Evolutionary conservation across 1,140 invertebrate genomes (phyloP).

Genomic region (Meloidogyne hapla): DNA sequence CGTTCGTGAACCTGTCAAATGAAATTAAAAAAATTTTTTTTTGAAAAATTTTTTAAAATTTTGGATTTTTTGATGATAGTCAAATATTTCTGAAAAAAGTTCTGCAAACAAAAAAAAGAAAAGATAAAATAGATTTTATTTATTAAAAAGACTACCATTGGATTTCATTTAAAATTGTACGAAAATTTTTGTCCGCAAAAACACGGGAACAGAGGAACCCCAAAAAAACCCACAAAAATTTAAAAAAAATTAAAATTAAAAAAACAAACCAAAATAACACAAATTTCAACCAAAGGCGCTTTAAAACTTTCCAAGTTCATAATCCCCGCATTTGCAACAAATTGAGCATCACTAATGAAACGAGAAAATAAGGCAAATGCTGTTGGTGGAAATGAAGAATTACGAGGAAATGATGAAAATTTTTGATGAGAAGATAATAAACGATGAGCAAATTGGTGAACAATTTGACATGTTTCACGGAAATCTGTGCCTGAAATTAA

Average conservation of each 20-base stretch:
- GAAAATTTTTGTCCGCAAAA: no score
- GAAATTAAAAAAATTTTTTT: background rate
- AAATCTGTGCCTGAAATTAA: constrained; percentile 40
- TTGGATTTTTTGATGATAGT: no score
- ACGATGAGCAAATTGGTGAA: constrained; percentile 30
- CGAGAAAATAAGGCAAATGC: constrained; percentile 39
- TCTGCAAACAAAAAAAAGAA: no score
- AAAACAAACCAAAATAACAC: constrained; percentile 32
- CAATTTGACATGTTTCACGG: constrained; percentile 39
- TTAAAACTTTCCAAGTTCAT: constrained; percentile 20
- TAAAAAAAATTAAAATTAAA: background rate
- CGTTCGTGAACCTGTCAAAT: constrained; percentile 19
- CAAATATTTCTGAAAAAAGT: no score
- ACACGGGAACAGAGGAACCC: no score
- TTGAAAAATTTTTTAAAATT: no score
- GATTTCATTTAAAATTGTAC: no score
- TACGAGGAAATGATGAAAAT: constrained; percentile 29
- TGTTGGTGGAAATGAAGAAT: constrained; percentile 19
- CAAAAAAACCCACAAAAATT: background rate
- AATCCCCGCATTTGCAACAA: constrained; percentile 10
- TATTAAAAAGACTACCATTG: no score
- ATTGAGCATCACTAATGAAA: constrained; percentile 32
- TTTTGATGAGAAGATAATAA: constrained; percentile 31
- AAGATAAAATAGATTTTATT: no score
- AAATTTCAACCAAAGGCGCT: constrained; percentile 23